Evolutionary conservation across 2,113 vertebrate species (phyloP).

Genomic region (Thymallus thymallus): DNA sequence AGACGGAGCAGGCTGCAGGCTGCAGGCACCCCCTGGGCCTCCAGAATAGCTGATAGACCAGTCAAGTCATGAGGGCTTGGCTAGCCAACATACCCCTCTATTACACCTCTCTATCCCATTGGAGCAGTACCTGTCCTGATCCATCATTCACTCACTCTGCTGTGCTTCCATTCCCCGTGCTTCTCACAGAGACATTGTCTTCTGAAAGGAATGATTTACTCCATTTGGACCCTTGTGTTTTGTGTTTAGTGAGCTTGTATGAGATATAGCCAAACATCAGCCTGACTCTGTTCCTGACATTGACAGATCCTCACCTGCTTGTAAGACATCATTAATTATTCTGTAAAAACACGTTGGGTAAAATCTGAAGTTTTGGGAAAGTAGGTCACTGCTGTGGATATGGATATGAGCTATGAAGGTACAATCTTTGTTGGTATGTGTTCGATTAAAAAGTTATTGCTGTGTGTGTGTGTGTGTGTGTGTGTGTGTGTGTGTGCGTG

Average conservation of each 20-base stretch:
- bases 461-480: too few relatives aligned
- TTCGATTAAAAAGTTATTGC: not conserved
- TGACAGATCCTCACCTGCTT: not conserved
- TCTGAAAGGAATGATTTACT: not conserved
- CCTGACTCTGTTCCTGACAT: too few relatives aligned
- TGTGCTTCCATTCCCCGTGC: slow-evolving; percentile 1
- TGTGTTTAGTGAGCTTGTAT: not conserved
- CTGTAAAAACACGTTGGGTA: not conserved
- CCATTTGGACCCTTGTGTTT: not conserved
- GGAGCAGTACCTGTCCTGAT: not conserved
- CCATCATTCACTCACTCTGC: slow-evolving; percentile 13
- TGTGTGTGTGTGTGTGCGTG: too few relatives aligned
- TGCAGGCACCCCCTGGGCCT: too few relatives aligned
- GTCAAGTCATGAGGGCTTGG: not conserved
- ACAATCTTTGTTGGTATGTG: not conserved
- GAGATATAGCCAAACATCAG: not conserved
- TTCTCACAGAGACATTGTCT: not conserved
- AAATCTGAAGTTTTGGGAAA: not conserved
- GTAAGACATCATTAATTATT: slow-evolving; percentile 1
- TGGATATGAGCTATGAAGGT: not conserved
- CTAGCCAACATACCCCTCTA: not conserved
- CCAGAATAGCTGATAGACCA: not conserved
- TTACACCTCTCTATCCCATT: not conserved
- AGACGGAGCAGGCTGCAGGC: too few relatives aligned
- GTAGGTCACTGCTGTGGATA: not conserved